phyloP scores from a whole-genome alignment of 2,797 vertebrate genomes.

The Gymnocypris eckloni region DNA sequence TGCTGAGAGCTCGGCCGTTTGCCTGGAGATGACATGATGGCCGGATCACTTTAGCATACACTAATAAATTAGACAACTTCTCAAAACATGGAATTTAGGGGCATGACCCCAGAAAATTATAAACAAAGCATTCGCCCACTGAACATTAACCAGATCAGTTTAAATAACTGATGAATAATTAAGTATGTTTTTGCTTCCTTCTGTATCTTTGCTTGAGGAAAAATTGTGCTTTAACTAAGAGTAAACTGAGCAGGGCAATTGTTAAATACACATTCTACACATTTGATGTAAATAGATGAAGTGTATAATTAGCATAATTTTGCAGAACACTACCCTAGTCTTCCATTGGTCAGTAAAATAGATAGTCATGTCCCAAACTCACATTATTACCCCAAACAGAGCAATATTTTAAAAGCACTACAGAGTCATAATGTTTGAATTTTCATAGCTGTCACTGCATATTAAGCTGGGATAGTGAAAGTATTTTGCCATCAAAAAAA shows the following conservation, averaged over 20 bases:
- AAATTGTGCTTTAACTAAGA: neutral
- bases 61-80: conserved; percentile 39
- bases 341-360: neutral
- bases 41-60: conserved; percentile 21
- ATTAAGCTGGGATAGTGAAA: neutral
- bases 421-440: neutral
- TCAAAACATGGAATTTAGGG: conserved; percentile 13
- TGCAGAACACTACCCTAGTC: neutral
- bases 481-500: neutral
- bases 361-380: neutral
- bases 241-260: neutral
- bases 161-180: conserved; percentile 13
- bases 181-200: neutral
- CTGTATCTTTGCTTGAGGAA: neutral
- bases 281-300: neutral
- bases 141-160: neutral
- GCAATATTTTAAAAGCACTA: neutral
- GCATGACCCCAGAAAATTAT: conserved; percentile 10
- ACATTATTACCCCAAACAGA: neutral
- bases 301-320: neutral
- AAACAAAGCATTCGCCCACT: conserved; percentile 5
- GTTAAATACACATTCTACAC: neutral
- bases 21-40: conserved; percentile 25
- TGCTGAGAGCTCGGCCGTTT: neutral
- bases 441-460: neutral